Conservation (phyloP, 2,113 vertebrate genomes). For the Myotis davidii region DNA sequence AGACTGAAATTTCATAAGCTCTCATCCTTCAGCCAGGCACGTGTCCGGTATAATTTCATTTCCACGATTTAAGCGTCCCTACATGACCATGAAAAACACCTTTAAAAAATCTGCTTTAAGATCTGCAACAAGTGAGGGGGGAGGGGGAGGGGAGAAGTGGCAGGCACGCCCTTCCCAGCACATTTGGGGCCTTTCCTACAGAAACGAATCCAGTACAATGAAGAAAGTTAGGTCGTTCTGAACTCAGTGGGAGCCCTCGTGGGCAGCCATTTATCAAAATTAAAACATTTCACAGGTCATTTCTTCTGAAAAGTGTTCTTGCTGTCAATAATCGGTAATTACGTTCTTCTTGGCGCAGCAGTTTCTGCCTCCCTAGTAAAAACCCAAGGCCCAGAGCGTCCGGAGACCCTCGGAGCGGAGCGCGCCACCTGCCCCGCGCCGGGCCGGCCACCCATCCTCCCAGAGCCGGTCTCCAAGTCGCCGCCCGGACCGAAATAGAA, state of each 20-base stretch:
- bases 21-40: neutral
- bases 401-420: neutral
- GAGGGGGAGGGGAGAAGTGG: neutral
- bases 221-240: neutral
- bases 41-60: neutral
- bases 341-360: neutral
- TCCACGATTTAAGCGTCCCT: neutral
- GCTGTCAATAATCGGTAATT: constrained; percentile 54
- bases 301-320: constrained; percentile 54
- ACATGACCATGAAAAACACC: neutral
- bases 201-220: neutral
- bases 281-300: constrained; percentile 70
- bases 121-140: neutral
- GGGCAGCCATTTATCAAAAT: constrained; percentile 64
- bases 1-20: neutral
- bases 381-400: neutral
- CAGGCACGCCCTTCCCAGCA: neutral
- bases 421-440: neutral
- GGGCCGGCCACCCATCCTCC: neutral
- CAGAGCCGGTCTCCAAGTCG: neutral
- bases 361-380: neutral
- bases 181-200: neutral
- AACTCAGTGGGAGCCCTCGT: neutral
- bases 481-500: neutral
- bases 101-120: neutral